Percentiles rank a stretch among this genome's conserved stretches.
Evolutionary conservation across 2,888 invertebrate species (phyloP).

Genomic region (Nineta flava): DNA sequence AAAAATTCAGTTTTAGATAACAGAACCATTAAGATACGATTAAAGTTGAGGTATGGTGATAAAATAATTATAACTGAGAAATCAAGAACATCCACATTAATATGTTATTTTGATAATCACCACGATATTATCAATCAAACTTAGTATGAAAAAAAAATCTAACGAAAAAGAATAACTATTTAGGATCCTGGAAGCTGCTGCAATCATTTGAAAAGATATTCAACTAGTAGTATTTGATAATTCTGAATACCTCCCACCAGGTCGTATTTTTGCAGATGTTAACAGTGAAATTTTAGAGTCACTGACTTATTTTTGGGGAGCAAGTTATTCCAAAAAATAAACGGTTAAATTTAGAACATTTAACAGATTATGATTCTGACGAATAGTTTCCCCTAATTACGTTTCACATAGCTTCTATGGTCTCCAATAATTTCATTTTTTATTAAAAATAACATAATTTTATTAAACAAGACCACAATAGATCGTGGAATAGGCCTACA

Average conservation of each 20-base stretch:
- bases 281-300: constrained; percentile 17
- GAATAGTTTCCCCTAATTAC: too few species aligned
- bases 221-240: too few species aligned
- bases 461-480: too few species aligned
- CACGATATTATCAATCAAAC: constrained; percentile 13
- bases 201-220: too few species aligned
- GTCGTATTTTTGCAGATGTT: constrained; percentile 18
- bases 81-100: constrained; percentile 9
- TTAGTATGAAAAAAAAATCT: constrained; percentile 15
- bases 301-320: constrained; percentile 15
- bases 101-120: constrained; percentile 8
- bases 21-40: constrained; percentile 13
- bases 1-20: constrained; percentile 11
- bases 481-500: too few species aligned
- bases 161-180: constrained; percentile 16
- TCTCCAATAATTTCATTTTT: too few species aligned
- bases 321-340: too few species aligned
- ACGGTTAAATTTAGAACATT: background rate
- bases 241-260: constrained; percentile 16
- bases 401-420: too few species aligned
- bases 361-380: too few species aligned
- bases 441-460: too few species aligned
- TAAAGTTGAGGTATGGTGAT: constrained; percentile 3
- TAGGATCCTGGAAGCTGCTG: constrained; percentile 12
- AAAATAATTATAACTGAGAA: constrained; percentile 16